A percentile compares a stretch with the other conserved stretches of the same genome.
phyloP scores from a whole-genome alignment of 2,888 invertebrate genomes.

The Crioceris asparagi region DNA sequence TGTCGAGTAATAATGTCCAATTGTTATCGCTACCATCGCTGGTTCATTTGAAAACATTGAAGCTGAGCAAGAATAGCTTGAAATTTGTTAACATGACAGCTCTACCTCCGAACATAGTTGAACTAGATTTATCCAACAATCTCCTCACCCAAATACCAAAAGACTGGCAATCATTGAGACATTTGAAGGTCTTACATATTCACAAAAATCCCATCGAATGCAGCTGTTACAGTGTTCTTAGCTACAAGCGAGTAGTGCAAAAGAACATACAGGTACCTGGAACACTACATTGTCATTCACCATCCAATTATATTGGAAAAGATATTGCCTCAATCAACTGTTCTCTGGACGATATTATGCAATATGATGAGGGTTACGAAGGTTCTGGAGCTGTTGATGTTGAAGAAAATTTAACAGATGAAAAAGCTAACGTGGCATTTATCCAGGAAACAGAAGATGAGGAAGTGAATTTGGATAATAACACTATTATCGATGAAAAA shows the following conservation, averaged over 20 bases:
- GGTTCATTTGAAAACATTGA: conserved; percentile 28
- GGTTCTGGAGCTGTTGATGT: conserved; percentile 25
- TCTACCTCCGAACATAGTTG: conserved; percentile 30
- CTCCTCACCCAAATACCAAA: conserved; percentile 46
- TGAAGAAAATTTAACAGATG: conserved; percentile 8
- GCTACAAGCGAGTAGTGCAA: conserved; percentile 47
- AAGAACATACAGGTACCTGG: conserved; percentile 27
- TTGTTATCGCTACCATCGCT: conserved; percentile 23
- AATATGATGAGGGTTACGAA: conserved; percentile 25
- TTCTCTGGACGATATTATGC: conserved; percentile 23
- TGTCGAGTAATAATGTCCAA: conserved; percentile 28
- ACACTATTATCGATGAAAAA: conserved; percentile 17
- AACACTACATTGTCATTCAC: conserved; percentile 28
- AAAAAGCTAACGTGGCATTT: conserved; percentile 11
- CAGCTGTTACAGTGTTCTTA: conserved; percentile 54
- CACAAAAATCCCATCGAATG: conserved; percentile 60
- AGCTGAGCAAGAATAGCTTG: conserved; percentile 29
- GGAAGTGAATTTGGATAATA: conserved; percentile 13
- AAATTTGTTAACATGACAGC: conserved; percentile 25
- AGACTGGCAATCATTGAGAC: conserved; percentile 44
- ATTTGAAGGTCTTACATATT: conserved; percentile 53
- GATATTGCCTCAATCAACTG: conserved; percentile 23
- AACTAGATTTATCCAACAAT: conserved; percentile 52
- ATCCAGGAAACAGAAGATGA: conserved; percentile 18
- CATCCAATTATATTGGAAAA: conserved; percentile 26